Evolutionary conservation across 1,140 invertebrate genomes (phyloP).

Genomic region (Drosophila bocqueti): DNA sequence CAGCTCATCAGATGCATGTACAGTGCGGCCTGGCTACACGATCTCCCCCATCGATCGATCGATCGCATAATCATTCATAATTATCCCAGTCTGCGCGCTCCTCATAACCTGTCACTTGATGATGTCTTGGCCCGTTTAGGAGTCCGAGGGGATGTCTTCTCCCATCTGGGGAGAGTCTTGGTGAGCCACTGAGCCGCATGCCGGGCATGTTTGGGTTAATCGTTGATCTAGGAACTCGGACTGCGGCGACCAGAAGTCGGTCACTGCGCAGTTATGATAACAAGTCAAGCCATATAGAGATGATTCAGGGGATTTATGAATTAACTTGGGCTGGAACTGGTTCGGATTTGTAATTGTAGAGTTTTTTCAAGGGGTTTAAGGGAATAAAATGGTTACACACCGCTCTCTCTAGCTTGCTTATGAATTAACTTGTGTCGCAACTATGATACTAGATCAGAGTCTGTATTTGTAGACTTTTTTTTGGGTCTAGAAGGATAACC

Average conservation of each 20-base stretch:
- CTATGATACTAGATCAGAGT: too few species aligned
- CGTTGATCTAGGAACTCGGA: constrained; percentile 29
- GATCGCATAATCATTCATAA: constrained; percentile 79
- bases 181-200: constrained; percentile 23
- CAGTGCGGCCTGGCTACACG: constrained; percentile 30
- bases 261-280: constrained; percentile 57
- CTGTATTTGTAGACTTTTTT: too few species aligned
- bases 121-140: constrained; percentile 51
- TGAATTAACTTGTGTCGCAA: too few species aligned
- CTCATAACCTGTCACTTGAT: constrained; percentile 37
- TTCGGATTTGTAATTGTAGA: not conserved
- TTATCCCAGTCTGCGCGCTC: constrained; percentile 33
- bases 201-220: constrained; percentile 39
- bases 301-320: constrained; percentile 22
- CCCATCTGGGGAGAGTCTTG: not conserved
- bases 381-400: too few species aligned
- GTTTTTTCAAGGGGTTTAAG: not conserved
- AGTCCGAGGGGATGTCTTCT: constrained; percentile 22
- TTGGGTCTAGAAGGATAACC: too few species aligned
- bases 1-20: constrained; percentile 66
- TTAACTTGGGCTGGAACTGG: constrained; percentile 1
- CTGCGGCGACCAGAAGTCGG: constrained; percentile 32
- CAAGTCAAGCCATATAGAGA: constrained; percentile 22
- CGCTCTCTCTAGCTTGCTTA: not conserved
- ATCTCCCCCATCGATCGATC: constrained; percentile 17